phyloP scores from a whole-genome alignment of 2,113 vertebrate species.

The Lagopus muta region DNA sequence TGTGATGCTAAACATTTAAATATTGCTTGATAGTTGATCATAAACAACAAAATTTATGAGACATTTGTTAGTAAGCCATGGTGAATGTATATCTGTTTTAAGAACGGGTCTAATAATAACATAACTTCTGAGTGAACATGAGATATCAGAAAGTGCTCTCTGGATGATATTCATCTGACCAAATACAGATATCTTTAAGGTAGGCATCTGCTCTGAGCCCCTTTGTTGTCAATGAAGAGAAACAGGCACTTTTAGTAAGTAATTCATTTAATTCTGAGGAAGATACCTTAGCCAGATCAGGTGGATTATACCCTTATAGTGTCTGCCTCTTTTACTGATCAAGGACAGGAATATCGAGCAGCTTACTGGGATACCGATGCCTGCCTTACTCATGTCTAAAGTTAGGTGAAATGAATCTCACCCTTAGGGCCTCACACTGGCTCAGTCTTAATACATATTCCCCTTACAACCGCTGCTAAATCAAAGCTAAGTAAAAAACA shows the following conservation, averaged over 20 bases:
- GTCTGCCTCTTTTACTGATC: conserved; percentile 35
- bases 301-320: background rate
- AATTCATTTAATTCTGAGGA: background rate
- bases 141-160: background rate
- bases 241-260: conserved; percentile 2
- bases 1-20: background rate
- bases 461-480: background rate
- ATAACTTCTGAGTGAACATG: background rate
- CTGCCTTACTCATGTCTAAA: conserved; percentile 4
- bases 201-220: background rate
- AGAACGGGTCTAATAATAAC: background rate
- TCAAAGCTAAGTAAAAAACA: background rate
- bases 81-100: background rate
- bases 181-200: background rate
- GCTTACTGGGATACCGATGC: background rate
- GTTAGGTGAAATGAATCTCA: conserved; percentile 2
- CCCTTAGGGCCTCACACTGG: background rate
- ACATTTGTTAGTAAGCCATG: background rate
- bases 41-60: background rate
- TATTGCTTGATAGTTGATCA: background rate
- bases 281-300: background rate
- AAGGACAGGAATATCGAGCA: fast-evolving
- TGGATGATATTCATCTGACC: conserved; percentile 30
- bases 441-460: background rate
- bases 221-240: conserved; percentile 11